phyloP scores from a whole-genome alignment of 1,140 invertebrate genomes.

The Procambarus clarkii region DNA sequence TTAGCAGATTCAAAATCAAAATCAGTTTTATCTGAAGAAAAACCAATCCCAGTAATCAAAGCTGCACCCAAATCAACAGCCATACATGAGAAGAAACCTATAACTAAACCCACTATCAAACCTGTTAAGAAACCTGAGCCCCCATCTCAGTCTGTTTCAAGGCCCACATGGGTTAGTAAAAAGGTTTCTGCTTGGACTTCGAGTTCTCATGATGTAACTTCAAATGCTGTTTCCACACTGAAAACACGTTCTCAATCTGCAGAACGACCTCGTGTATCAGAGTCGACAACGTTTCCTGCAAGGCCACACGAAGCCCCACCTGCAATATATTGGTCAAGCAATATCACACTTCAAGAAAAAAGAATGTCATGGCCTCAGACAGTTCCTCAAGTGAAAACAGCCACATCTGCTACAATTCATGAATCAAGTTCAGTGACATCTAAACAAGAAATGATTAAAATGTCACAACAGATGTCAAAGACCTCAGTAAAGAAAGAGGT shows the following conservation, averaged over 20 bases:
- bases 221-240: constrained; percentile 1
- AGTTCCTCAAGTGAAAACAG: constrained; percentile 39
- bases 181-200: constrained; percentile 5
- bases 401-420: constrained; percentile 36
- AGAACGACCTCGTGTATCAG: constrained; percentile 67
- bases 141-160: constrained; percentile 7
- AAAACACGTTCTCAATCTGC: constrained; percentile 62
- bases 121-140: constrained; percentile 24
- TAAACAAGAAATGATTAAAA: constrained; percentile 29
- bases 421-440: constrained; percentile 28
- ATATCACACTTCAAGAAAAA: constrained; percentile 64
- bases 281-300: constrained; percentile 41
- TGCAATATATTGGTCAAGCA: constrained; percentile 70
- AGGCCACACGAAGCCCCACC: constrained; percentile 69
- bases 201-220: neutral
- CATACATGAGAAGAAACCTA: neutral
- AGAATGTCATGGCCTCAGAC: constrained; percentile 51
- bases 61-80: neutral
- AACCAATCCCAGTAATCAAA: neutral
- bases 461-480: constrained; percentile 40
- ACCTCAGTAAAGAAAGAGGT: constrained; percentile 14
- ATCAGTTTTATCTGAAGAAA: neutral
- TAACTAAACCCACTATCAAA: neutral
- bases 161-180: neutral
- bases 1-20: neutral